phyloP scores from a whole-genome alignment of 2,797 vertebrate species.

The Clarias fuscus region DNA sequence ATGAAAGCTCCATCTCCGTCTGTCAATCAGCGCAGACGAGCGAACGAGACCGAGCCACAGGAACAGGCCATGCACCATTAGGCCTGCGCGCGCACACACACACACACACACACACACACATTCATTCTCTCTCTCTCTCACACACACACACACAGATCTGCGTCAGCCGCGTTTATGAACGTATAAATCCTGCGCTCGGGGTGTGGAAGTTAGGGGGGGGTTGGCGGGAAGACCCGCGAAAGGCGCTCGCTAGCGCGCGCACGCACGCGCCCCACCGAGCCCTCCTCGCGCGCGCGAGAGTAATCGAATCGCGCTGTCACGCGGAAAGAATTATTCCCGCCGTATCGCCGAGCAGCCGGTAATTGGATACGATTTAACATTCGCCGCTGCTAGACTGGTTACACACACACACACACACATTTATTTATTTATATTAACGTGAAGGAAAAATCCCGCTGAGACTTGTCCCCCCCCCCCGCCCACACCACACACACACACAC shows the following conservation, averaged over 20 bases:
- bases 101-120: not conserved
- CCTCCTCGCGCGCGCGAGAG: conserved; percentile 55
- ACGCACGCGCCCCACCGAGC: conserved; percentile 40
- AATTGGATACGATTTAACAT: conserved; percentile 67
- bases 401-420: conserved; percentile 34
- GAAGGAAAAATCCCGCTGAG: conserved; percentile 30
- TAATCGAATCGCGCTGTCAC: conserved; percentile 68
- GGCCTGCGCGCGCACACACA: not conserved
- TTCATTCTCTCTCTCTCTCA: not conserved
- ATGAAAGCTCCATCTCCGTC: conserved; percentile 46
- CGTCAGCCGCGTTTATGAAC: conserved; percentile 39
- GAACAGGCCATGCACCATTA: conserved; percentile 18
- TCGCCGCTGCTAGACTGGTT: conserved; percentile 57
- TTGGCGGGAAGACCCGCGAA: conserved; percentile 22
- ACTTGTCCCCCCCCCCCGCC: not conserved
- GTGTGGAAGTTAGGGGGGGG: conserved; percentile 1
- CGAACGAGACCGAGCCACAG: conserved; percentile 1
- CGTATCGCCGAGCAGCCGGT: conserved; percentile 61
- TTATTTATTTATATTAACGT: conserved; percentile 37
- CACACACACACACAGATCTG: not conserved
- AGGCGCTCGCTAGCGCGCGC: conserved; percentile 6
- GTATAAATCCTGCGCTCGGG: conserved; percentile 43
- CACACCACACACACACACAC: conserved; percentile 19
- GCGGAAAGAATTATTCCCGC: conserved; percentile 67
- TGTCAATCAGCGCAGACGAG: conserved; percentile 46